These are phyloP conservation scores for Germaria angustata DNA, from an alignment of 2,888 invertebrate species.

Conservation along the genomic window DNA sequence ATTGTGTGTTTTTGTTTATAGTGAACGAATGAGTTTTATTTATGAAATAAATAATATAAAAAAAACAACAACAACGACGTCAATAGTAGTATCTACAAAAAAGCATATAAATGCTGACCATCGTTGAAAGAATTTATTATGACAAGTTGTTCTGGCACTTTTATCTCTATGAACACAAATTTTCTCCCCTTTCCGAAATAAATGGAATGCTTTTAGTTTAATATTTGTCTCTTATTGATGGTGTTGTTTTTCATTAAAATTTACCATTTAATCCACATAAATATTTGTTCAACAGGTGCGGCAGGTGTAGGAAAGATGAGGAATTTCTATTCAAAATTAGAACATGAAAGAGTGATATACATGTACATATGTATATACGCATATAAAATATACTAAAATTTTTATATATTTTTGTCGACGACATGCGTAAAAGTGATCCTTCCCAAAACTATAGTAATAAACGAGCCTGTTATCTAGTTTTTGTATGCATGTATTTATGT, in stretches of 20 bases:
- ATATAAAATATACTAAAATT: no score
- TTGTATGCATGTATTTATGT: neutral
- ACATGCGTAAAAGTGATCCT: neutral
- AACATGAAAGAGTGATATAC: no score
- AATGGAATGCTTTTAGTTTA: neutral
- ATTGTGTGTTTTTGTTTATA: conserved; percentile 47
- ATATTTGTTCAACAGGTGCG: neutral
- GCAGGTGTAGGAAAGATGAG: neutral
- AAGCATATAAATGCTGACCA: conserved; percentile 62
- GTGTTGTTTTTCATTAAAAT: conserved; percentile 7
- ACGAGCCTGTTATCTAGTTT: neutral
- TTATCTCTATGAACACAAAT: conserved; percentile 77
- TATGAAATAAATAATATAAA: conserved; percentile 54
- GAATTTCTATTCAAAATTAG: neutral
- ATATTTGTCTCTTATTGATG: conserved; percentile 44
- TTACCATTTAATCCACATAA: neutral
- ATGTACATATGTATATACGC: no score
- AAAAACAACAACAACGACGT: neutral
- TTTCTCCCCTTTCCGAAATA: conserved; percentile 68
- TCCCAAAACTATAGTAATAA: neutral
- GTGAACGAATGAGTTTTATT: conserved; percentile 56
- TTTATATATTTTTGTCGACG: no score
- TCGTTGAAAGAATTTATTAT: conserved; percentile 75
- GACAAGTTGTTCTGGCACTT: conserved; percentile 78
- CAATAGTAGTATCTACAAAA: conserved; percentile 20